Evolutionary conservation across 2,888 invertebrate species (phyloP).

Genomic region (Petrolisthes cinctipes): DNA sequence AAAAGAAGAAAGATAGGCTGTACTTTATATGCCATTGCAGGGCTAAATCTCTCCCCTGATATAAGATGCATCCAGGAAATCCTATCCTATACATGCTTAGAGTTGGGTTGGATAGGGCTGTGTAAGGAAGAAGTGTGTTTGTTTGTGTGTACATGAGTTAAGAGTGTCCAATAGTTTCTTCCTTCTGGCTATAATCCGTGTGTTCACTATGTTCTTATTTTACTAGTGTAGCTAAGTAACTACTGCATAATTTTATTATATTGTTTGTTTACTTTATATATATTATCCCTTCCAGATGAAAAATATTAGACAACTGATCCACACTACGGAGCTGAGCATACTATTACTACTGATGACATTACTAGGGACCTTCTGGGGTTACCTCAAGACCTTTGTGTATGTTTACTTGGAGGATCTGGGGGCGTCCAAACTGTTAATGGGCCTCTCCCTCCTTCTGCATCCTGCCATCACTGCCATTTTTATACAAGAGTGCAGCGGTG

Average conservation of each 20-base stretch:
- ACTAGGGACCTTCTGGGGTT: constrained; percentile 84
- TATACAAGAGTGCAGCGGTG: constrained; percentile 84
- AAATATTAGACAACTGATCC: constrained; percentile 47
- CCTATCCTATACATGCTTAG: too few relatives aligned
- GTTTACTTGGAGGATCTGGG: constrained; percentile 76
- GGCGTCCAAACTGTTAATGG: constrained; percentile 75
- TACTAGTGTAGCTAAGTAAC: not conserved
- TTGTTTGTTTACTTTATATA: not conserved
- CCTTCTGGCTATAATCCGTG: too few relatives aligned
- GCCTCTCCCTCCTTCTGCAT: constrained; percentile 79
- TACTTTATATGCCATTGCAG: too few relatives aligned
- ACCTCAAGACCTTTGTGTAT: constrained; percentile 82
- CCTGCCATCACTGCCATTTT: constrained; percentile 78
- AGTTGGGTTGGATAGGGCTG: too few relatives aligned
- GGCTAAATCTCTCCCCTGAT: too few relatives aligned
- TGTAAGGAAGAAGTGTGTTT: too few relatives aligned
- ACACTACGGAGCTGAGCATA: constrained; percentile 59
- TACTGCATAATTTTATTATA: not conserved
- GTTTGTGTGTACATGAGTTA: too few relatives aligned
- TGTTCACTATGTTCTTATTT: not conserved
- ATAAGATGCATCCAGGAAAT: too few relatives aligned
- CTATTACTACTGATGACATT: constrained; percentile 79
- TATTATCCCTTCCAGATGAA: constrained; percentile 58
- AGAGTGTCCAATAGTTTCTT: too few relatives aligned
- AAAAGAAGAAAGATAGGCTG: too few relatives aligned